Conservation (phyloP, 2,888 invertebrate species). For the Penaeus monodon region DNA sequence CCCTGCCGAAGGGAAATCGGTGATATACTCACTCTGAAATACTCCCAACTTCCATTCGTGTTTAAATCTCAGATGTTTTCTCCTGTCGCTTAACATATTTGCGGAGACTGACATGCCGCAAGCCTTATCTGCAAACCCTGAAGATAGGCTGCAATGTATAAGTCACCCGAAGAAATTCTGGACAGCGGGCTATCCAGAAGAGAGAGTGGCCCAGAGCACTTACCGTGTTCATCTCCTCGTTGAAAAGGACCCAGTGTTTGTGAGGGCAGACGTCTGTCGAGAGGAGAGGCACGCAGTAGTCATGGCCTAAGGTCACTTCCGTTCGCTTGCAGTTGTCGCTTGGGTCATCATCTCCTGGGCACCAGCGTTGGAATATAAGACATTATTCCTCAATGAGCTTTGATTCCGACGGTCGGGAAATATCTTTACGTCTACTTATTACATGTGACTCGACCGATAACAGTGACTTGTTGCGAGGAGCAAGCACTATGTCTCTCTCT, state of each 20-base stretch:
- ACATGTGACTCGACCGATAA: no score
- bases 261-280: constrained; percentile 57
- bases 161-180: no score
- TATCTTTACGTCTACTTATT: no score
- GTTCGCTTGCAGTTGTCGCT: constrained; percentile 63
- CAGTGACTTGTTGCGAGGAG: no score
- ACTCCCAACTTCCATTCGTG: no score
- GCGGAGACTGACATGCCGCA: no score
- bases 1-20: constrained; percentile 47
- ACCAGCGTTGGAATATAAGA: neutral
- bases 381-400: neutral
- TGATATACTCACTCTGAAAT: neutral
- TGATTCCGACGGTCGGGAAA: no score
- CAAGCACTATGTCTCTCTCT: neutral
- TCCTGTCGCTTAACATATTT: no score
- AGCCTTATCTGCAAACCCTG: no score
- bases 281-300: constrained; percentile 55
- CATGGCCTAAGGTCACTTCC: constrained; percentile 55
- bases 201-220: neutral
- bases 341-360: constrained; percentile 61
- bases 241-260: constrained; percentile 65
- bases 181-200: no score
- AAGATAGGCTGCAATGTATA: no score
- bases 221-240: constrained; percentile 60
- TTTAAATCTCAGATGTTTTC: no score